phyloP scores from a whole-genome alignment of 2,113 vertebrate genomes.

The Pygoscelis antarcticus region DNA sequence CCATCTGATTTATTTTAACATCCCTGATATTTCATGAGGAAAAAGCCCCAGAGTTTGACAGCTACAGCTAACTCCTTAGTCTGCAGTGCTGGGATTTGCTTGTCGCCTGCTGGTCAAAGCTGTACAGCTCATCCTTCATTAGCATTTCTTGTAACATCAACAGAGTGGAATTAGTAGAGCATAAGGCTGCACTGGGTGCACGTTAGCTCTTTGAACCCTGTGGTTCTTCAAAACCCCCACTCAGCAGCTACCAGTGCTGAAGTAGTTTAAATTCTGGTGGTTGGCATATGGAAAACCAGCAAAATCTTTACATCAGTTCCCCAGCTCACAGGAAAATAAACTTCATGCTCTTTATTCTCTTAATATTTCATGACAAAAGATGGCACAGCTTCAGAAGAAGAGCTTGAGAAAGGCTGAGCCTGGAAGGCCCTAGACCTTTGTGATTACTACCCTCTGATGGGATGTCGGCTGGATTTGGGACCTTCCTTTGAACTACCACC shows the following conservation, averaged over 20 bases:
- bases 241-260: neutral
- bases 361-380: neutral
- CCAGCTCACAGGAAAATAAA: neutral
- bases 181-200: neutral
- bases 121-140: neutral
- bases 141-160: neutral
- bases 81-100: neutral
- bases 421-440: neutral
- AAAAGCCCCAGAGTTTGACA: neutral
- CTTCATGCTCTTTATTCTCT: neutral
- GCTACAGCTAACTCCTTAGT: neutral
- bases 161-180: neutral
- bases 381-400: neutral
- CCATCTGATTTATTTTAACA: neutral
- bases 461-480: neutral
- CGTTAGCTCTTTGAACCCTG: rapidly evolving
- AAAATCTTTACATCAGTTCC: neutral
- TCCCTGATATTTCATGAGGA: neutral
- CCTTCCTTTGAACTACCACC: neutral
- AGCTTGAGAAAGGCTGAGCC: neutral
- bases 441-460: neutral
- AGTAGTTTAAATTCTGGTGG: neutral
- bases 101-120: neutral
- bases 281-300: neutral
- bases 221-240: neutral